These are phyloP conservation scores for Asarcornis scutulata DNA, from an alignment of 2,113 vertebrate genomes.

Conservation along the genomic window DNA sequence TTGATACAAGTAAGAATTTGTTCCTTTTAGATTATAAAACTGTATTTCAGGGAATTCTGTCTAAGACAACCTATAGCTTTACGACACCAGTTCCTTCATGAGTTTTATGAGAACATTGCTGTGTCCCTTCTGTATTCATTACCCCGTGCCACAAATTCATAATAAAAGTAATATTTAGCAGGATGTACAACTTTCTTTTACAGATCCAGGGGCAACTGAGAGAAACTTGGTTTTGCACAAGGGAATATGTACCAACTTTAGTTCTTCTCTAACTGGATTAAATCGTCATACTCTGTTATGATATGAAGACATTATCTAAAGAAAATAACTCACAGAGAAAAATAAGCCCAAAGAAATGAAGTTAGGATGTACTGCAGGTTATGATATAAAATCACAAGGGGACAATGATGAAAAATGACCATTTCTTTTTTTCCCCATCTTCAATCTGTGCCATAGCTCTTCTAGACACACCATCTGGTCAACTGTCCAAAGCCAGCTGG, in stretches of 20 bases:
- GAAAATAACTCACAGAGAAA: constrained; percentile 15
- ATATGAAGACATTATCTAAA: not conserved
- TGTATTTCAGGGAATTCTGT: not conserved
- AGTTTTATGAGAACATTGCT: not conserved
- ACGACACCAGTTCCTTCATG: not conserved
- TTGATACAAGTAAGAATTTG: not conserved
- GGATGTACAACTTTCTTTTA: not conserved
- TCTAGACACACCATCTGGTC: not conserved
- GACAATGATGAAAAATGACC: not conserved
- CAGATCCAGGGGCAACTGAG: not conserved
- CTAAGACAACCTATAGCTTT: not conserved
- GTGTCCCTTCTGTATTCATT: not conserved
- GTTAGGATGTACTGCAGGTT: not conserved
- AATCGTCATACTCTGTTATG: not conserved
- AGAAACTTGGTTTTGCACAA: constrained; percentile 4
- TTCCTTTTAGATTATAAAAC: not conserved
- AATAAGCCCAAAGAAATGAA: not conserved
- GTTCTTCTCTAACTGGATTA: constrained; percentile 10
- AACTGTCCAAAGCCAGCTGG: not conserved
- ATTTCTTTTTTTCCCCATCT: not conserved
- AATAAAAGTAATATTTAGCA: not conserved
- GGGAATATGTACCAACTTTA: not conserved
- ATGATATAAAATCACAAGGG: not conserved
- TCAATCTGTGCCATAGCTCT: not conserved
- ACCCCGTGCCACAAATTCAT: not conserved